Conservation (phyloP, 2,888 invertebrate species). For the Conchocele bisecta region DNA sequence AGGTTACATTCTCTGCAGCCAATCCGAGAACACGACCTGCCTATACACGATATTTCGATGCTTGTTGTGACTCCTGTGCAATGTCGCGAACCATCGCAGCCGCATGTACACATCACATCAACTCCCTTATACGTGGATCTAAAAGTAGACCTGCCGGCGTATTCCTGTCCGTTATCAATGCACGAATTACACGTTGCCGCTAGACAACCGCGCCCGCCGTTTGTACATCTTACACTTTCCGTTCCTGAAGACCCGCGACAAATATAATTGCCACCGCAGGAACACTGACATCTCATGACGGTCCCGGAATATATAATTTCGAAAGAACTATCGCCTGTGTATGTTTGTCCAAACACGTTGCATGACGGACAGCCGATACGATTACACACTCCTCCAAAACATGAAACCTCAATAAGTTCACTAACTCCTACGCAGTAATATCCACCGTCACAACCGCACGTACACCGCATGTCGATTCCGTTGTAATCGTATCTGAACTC, state of each 20-base stretch:
- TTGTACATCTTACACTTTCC: conserved; percentile 22
- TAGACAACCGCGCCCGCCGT: conserved; percentile 49
- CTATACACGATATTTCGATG: conserved; percentile 47
- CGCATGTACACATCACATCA: conserved; percentile 48
- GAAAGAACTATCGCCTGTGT: conserved; percentile 38
- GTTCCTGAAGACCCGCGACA: conserved; percentile 33
- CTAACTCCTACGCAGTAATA: conserved; percentile 54
- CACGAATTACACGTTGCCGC: conserved; percentile 35
- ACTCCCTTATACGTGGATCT: conserved; percentile 43
- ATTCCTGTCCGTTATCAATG: conserved; percentile 36
- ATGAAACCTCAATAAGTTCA: conserved; percentile 47
- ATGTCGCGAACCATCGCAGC: conserved; percentile 48
- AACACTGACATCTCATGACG: conserved; percentile 40
- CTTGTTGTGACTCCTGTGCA: conserved; percentile 48
- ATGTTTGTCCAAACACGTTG: conserved; percentile 33
- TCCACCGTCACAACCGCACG: conserved; percentile 60
- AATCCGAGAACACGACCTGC: conserved; percentile 37
- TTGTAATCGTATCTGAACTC: conserved; percentile 47
- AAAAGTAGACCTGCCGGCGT: conserved; percentile 38
- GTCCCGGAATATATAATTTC: conserved; percentile 37
- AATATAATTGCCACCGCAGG: conserved; percentile 43
- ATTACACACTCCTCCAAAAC: conserved; percentile 43
- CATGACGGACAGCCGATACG: conserved; percentile 44
- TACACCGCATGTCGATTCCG: conserved; percentile 53
- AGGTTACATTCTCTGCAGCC: conserved; percentile 47